Percentiles rank a stretch among this genome's conserved stretches.
phyloP scores from a whole-genome alignment of 2,888 invertebrate genomes.

The Harpagoxenus sublaevis region DNA sequence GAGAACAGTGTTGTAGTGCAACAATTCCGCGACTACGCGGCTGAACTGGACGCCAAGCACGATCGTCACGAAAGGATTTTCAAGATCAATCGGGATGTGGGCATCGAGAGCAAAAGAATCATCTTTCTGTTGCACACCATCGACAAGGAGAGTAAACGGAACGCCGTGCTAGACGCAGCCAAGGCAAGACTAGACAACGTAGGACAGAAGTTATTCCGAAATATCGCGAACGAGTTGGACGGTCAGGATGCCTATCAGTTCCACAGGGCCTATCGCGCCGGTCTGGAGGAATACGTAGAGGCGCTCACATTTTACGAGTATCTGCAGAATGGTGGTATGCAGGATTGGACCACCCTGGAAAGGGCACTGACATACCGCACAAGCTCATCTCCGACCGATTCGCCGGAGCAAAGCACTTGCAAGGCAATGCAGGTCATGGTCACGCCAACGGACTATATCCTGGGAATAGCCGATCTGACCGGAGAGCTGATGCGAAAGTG shows the following conservation, averaged over 20 bases:
- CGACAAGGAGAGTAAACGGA: slow-evolving; percentile 88
- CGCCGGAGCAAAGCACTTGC: slow-evolving; percentile 50
- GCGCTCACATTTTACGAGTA: slow-evolving; percentile 93
- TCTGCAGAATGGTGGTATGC: slow-evolving; percentile 88
- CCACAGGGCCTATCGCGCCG: slow-evolving; percentile 89
- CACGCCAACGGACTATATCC: slow-evolving; percentile 88
- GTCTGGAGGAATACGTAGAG: slow-evolving; percentile 94
- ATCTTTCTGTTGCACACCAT: slow-evolving; percentile 95
- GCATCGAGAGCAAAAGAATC: slow-evolving; percentile 95
- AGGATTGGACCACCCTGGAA: slow-evolving; percentile 88
- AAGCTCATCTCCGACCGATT: slow-evolving; percentile 53
- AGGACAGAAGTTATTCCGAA: slow-evolving; percentile 88
- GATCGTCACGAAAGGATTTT: slow-evolving; percentile 94
- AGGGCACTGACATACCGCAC: slow-evolving; percentile 87
- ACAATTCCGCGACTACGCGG: slow-evolving; percentile 89
- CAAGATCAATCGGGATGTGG: slow-evolving; percentile 93
- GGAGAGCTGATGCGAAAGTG: slow-evolving; percentile 97
- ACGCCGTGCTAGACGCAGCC: slow-evolving; percentile 89
- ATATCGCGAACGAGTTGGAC: slow-evolving; percentile 92
- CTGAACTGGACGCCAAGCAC: slow-evolving; percentile 91
- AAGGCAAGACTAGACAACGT: slow-evolving; percentile 90
- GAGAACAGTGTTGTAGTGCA: slow-evolving; percentile 88
- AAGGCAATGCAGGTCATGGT: slow-evolving; percentile 81
- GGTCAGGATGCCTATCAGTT: slow-evolving; percentile 91
- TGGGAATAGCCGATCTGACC: slow-evolving; percentile 95